Base-by-base conservation (phyloP, 2,888 invertebrate genomes). In the Punctoribates punctum region DNA sequence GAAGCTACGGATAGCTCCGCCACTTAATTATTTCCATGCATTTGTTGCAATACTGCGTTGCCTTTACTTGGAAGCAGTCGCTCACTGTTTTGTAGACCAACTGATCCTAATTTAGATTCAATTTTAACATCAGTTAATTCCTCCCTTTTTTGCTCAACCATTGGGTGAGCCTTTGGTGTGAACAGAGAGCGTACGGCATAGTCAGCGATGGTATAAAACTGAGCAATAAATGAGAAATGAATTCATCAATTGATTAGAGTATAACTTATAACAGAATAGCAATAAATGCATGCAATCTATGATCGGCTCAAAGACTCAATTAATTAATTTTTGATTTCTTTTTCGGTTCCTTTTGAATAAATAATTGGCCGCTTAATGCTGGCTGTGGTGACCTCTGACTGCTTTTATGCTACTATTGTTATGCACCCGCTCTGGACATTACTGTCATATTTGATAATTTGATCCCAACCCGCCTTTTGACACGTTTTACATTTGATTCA, bases 401-500 rank as follows among this genome's bases (percentile, higher is more conserved):
- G 72, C 72, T 72, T 72, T 46, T 46, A 38, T 72, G 72, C 72
- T 72, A 72, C 72, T 72, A 46, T 72, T 72, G 72, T 72, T 46
- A 65, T 72, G 72, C 72, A 72, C 72, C 48, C 48, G 72, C 72
- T 72, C 23, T 72, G 72, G 72, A 72, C 72, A 72, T 72, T 72
- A 72, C 23, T 72, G 72, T 72, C 17, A 72, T 27, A 23, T 11
- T 42, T 42, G 11, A 42, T 42, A 48, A 13, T 70, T 72, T 72
- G 72, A 72, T 72, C 72, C 72, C 72, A 72, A 72, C 72, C 72
- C 23, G 72, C 72, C 72, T 72, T 72, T 72, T 72, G 72, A 72
- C 48, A 48, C 72, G 72, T 72, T 46, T 72, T 46, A 46, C 23
- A 72, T 72, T 23, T 48, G 25, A 72, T 48, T 46, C 67, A 67